Percentiles rank a stretch among this genome's conserved stretches.
These are phyloP conservation scores for Austrolebias charrua DNA, from an alignment of 2,797 vertebrate species.

Conservation along the genomic window DNA sequence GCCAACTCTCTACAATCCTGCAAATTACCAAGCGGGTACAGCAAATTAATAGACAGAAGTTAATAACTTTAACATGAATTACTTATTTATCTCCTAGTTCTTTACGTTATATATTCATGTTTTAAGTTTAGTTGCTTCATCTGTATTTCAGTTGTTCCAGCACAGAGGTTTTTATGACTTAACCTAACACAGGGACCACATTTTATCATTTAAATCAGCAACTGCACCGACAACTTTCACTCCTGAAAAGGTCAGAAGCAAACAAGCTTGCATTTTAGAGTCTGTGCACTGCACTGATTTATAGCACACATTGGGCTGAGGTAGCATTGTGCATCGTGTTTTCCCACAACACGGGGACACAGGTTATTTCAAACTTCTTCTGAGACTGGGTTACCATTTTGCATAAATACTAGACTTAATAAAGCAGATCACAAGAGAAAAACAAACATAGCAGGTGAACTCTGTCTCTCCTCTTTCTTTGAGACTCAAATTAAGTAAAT, in stretches of 20 bases:
- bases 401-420: constrained; percentile 28
- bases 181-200: constrained; percentile 28
- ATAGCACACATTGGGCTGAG: constrained; percentile 45
- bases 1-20: no score
- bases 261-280: constrained; percentile 54
- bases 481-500: constrained; percentile 43
- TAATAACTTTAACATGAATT: no score
- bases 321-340: constrained; percentile 36
- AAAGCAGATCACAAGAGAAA: constrained; percentile 21
- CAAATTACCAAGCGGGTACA: no score
- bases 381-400: constrained; percentile 3
- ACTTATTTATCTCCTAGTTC: constrained; percentile 4
- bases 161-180: constrained; percentile 6
- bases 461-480: constrained; percentile 17
- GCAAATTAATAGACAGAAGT: no score
- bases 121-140: constrained; percentile 9
- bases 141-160: constrained; percentile 8
- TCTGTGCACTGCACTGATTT: constrained; percentile 41
- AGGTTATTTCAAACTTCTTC: constrained; percentile 19
- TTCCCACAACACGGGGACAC: constrained; percentile 14
- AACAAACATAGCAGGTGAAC: constrained; percentile 34
- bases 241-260: constrained; percentile 65
- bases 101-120: constrained; percentile 8
- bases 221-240: constrained; percentile 53
- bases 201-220: constrained; percentile 67